Conservation (phyloP, 2,888 invertebrate species). For the Epiblema foenella region DNA sequence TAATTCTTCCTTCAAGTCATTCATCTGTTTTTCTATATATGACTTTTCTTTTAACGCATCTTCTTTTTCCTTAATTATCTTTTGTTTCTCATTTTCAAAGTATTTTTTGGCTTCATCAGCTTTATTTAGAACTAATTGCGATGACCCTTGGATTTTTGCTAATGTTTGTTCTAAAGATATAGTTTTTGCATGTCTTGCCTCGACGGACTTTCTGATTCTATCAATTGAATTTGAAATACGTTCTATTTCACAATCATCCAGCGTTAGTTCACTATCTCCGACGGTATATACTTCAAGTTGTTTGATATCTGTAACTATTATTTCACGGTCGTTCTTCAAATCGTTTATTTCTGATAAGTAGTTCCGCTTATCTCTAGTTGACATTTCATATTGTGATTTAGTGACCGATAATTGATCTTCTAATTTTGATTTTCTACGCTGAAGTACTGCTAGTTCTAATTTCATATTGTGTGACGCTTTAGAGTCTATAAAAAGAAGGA, state of each 20-base stretch:
- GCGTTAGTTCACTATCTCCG: slow-evolving; percentile 65
- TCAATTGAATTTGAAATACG: slow-evolving; percentile 65
- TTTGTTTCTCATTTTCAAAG: slow-evolving; percentile 75
- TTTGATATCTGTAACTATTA: slow-evolving; percentile 66
- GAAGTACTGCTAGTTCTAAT: slow-evolving; percentile 69
- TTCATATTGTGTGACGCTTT: slow-evolving; percentile 78
- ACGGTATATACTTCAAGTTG: slow-evolving; percentile 68
- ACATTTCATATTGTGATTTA: slow-evolving; percentile 60
- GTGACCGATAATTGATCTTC: slow-evolving; percentile 63
- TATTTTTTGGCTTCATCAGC: slow-evolving; percentile 74
- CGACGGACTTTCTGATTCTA: slow-evolving; percentile 62
- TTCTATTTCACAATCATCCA: slow-evolving; percentile 59
- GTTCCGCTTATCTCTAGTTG: slow-evolving; percentile 59
- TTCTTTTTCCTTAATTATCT: slow-evolving; percentile 73
- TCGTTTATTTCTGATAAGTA: slow-evolving; percentile 59
- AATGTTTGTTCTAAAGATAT: slow-evolving; percentile 66
- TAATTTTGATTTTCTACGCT: slow-evolving; percentile 61
- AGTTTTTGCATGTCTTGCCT: slow-evolving; percentile 59
- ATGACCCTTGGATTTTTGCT: slow-evolving; percentile 69
- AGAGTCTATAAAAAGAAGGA: slow-evolving; percentile 63
- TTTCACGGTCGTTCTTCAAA: slow-evolving; percentile 66
- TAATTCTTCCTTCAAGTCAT: slow-evolving; percentile 60
- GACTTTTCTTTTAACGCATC: slow-evolving; percentile 65
- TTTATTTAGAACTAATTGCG: slow-evolving; percentile 71
- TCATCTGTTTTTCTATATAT: slow-evolving; percentile 63